Conservation (phyloP, 1,140 invertebrate genomes). For the Brachystomella parvula region DNA sequence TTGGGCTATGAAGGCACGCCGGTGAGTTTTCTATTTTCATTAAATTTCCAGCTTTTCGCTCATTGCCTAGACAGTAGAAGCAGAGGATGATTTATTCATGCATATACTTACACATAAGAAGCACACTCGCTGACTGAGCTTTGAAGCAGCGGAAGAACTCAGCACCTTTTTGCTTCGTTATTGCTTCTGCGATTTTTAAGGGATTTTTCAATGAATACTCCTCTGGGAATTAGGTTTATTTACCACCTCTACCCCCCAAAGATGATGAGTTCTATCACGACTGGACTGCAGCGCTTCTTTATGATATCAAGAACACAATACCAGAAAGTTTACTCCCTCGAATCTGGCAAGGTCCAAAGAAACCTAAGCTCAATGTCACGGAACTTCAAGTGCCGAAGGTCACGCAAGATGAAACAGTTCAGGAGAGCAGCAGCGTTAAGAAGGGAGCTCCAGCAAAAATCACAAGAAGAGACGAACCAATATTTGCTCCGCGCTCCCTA, state of each 20-base stretch:
- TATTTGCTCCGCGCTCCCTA: constrained; percentile 69
- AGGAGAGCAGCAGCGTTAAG: background rate
- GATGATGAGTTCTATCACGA: constrained; percentile 89
- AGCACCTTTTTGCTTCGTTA: background rate
- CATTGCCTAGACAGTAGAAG: background rate
- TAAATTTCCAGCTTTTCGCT: background rate
- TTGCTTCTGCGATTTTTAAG: background rate
- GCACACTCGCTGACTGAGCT: too few species aligned
- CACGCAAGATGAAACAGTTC: background rate
- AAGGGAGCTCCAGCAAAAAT: constrained; percentile 46
- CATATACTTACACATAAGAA: too few species aligned
- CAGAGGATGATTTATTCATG: background rate
- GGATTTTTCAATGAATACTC: background rate
- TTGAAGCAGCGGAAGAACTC: too few species aligned
- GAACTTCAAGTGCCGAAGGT: background rate
- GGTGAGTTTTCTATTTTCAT: constrained; percentile 48
- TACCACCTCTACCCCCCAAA: constrained; percentile 85
- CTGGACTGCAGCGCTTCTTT: constrained; percentile 70
- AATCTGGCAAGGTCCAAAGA: constrained; percentile 50
- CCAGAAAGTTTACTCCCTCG: constrained; percentile 74
- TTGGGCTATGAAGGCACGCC: constrained; percentile 61
- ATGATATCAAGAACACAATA: constrained; percentile 67
- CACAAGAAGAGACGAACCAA: constrained; percentile 62
- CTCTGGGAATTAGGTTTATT: constrained; percentile 69
- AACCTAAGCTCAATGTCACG: background rate